Base-by-base conservation (phyloP, 1,140 invertebrate genomes). In the Cylas formicarius region DNA sequence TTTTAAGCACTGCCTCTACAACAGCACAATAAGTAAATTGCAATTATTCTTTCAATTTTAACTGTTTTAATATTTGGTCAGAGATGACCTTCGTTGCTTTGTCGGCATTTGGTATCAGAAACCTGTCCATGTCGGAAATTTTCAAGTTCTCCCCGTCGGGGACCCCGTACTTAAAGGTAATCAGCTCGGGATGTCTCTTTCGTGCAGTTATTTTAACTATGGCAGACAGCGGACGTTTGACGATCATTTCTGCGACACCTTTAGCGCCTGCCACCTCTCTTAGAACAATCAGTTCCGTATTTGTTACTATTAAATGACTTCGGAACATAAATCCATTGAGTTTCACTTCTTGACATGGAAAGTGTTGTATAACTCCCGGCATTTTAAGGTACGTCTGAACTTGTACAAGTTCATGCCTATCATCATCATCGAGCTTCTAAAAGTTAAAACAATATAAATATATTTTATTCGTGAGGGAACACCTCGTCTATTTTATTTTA, bases 171-270 rank as follows among this genome's bases (percentile, higher is more conserved):
- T 94, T 94, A 63, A 97, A 95, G 3, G 93, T 97, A 45, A 98
- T 96, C 44, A 97, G 68, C 66, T 97, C 89, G 0, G 92, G 90
- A 67, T 90, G 82, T 40, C 82, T 80, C 64, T 95, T 93, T 63
- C 92, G 91, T 7, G 90, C 92, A 1, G 93, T 97, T 44, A 98
- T 97, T 72, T 91, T 94, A 9, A 96, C 86, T 55, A 97, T 90
- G 24, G 83, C 84, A 9, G 85, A 84, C 32, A 98, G 71, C 1
- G 86, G 84, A 22, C 90, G 76, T 49, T 86, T 77, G 0, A 89
- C 85, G 50, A 90, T 82, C 2, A 97, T 78, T 61, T 86, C 82
- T 0, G 85, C 91, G 55, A 80, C 78, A 4, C 84, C 76, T 72
- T 75, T 80, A 43, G 81, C 77, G 41, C 80, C 78, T 19, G 77